Base-by-base conservation (phyloP, 2,113 vertebrate species). In the Sardina pilchardus region DNA sequence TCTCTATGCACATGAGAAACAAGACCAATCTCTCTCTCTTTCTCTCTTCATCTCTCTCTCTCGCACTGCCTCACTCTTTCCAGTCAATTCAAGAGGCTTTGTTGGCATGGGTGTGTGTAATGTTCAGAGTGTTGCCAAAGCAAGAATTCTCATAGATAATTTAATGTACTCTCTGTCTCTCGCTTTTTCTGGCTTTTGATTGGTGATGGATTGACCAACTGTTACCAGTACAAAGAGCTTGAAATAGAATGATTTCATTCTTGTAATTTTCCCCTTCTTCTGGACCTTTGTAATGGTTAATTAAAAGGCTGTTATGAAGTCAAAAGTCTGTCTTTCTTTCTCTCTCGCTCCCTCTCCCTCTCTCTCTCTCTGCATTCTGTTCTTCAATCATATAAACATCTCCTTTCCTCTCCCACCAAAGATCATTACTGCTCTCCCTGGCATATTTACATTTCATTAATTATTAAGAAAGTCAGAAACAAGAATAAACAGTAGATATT, bases 361-460 rank as follows among this genome's bases (percentile, higher is more conserved):
- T 39, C 34, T 36, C 30, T 39, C 14, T 36, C 14, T 78, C 12
- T 71, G 53, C 7, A 24, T 16, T 78, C 71, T 78, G 71, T 78
- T 90, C 94, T 91, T 91, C 93, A 95, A 95, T 96, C 98, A 95
- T 96, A 95, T 98, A 98, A 98, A 97, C 96, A 97, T 93, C 93
- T 95, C 94, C 94, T 95, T 96, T 95, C 95, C 95, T 95, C 96
- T 97, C 96, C 91, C 94, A 94, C 92, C 89, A 87, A 91, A 93
- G 91, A 96, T 96, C 94, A 93, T 93, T 95, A 92, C 92, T 95
- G 95, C 95, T 96, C 92, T 97, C 94, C 93, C 94, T 90, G 93
- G 94, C 96, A 95, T 97, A 97, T 98, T 98, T 99, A 96, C 95
- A 96, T 97, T 97, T 96, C 94, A 97, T 97, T 98, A 97, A 97